Conservation (phyloP, 2,888 invertebrate genomes). For the Neoaliturus tenellus region DNA sequence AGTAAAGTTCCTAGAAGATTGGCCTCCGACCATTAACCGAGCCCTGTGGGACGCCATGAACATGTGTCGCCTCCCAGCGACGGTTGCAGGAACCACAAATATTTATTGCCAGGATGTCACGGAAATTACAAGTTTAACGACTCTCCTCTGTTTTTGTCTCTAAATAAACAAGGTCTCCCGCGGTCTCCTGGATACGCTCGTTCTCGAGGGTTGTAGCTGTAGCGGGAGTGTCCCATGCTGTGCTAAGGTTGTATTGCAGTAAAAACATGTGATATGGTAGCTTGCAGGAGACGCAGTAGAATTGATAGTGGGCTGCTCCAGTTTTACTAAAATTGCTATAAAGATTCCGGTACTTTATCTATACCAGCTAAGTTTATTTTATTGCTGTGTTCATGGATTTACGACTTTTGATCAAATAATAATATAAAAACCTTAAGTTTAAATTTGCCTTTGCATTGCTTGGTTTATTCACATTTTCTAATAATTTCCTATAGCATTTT, state of each 20-base stretch:
- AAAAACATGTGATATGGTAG: not conserved
- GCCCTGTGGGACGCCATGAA: not conserved
- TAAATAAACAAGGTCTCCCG: slow-evolving; percentile 47
- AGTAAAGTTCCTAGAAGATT: slow-evolving; percentile 51
- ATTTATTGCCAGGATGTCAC: slow-evolving; percentile 50
- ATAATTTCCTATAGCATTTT: no score
- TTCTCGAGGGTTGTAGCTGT: not conserved
- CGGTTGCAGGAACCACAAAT: slow-evolving; percentile 46
- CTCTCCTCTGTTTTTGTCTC: slow-evolving; percentile 42
- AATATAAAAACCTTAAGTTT: no score
- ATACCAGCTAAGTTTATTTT: no score
- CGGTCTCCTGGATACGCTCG: not conserved
- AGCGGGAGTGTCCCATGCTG: no score
- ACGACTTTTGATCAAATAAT: no score
- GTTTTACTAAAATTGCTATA: no score
- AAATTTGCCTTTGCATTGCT: no score
- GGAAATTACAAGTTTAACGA: slow-evolving; percentile 53
- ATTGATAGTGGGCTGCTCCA: not conserved
- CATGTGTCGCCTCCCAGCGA: slow-evolving; percentile 41
- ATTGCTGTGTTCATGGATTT: no score
- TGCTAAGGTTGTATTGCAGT: not conserved
- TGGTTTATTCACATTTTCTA: no score
- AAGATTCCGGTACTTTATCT: no score
- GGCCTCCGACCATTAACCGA: not conserved
- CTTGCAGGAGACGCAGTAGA: not conserved